phyloP scores from a whole-genome alignment of 2,113 vertebrate species.

The Elephantulus edwardii region DNA sequence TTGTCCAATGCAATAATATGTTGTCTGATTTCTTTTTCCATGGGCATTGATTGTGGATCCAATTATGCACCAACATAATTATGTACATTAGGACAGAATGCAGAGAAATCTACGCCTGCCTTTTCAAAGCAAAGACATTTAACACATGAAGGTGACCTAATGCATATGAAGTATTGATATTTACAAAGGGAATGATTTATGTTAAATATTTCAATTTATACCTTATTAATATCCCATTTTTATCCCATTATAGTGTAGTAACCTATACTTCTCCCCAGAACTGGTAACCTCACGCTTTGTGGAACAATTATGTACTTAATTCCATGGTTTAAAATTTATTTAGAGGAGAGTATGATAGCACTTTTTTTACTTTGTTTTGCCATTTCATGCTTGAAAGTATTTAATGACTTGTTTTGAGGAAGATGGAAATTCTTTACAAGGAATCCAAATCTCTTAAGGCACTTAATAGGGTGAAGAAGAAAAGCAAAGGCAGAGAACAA shows the following conservation, averaged over 20 bases:
- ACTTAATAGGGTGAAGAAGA: not conserved
- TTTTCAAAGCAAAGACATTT: not conserved
- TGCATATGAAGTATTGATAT: not conserved
- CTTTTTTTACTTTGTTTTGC: not conserved
- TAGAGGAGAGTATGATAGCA: not conserved
- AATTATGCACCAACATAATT: not conserved
- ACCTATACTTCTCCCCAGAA: not conserved
- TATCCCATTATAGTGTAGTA: not conserved
- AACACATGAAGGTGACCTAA: not conserved
- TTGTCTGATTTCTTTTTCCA: too few species aligned
- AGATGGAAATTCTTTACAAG: not conserved
- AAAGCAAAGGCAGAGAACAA: not conserved
- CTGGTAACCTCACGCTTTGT: not conserved
- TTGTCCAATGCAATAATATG: too few species aligned
- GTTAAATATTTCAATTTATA: not conserved
- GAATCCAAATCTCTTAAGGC: not conserved
- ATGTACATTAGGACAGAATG: not conserved
- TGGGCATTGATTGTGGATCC: too few species aligned
- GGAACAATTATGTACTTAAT: not conserved
- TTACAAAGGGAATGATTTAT: not conserved
- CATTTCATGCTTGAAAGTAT: not conserved
- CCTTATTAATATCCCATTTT: not conserved
- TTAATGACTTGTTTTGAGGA: conserved; percentile 14
- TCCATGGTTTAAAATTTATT: not conserved
- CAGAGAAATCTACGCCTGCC: not conserved